Evolutionary conservation across 2,888 invertebrate genomes (phyloP).

Genomic region (Malthinus seriepunctatus): DNA sequence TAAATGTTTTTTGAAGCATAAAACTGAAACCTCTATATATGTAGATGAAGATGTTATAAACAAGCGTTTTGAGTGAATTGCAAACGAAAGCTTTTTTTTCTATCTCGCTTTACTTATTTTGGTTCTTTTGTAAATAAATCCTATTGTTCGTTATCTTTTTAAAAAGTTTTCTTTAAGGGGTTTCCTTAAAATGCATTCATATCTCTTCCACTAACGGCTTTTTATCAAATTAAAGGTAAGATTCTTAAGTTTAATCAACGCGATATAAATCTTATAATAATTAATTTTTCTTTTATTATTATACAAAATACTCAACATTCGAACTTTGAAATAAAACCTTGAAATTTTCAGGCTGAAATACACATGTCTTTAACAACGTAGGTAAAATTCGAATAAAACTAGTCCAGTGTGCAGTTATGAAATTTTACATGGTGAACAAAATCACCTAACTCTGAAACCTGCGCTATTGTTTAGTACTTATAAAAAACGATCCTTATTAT

Average conservation of each 20-base stretch:
- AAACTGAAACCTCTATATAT: constrained; percentile 22
- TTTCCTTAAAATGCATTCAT: constrained; percentile 17
- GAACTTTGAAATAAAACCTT: too few species aligned
- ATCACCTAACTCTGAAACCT: too few species aligned
- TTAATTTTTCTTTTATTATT: neutral
- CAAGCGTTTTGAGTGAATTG: constrained; percentile 18
- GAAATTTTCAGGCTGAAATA: too few species aligned
- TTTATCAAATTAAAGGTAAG: constrained; percentile 10
- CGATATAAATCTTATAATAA: neutral
- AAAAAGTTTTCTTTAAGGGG: constrained; percentile 9
- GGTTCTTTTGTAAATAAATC: constrained; percentile 20
- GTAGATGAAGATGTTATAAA: constrained; percentile 22
- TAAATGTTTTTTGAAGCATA: constrained; percentile 15
- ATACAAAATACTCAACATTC: too few species aligned
- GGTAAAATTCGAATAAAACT: too few species aligned
- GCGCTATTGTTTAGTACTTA: too few species aligned
- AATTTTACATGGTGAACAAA: too few species aligned
- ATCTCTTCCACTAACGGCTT: constrained; percentile 12
- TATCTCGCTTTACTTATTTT: constrained; percentile 18
- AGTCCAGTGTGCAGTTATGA: too few species aligned
- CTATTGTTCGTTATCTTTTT: constrained; percentile 18
- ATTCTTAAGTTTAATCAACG: constrained; percentile 1
- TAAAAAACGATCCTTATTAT: too few species aligned
- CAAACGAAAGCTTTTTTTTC: constrained; percentile 9
- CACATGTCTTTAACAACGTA: too few species aligned